Evolutionary conservation across 2,113 vertebrate species (phyloP).

Genomic region (Rhegmatorhina hoffmannsi): DNA sequence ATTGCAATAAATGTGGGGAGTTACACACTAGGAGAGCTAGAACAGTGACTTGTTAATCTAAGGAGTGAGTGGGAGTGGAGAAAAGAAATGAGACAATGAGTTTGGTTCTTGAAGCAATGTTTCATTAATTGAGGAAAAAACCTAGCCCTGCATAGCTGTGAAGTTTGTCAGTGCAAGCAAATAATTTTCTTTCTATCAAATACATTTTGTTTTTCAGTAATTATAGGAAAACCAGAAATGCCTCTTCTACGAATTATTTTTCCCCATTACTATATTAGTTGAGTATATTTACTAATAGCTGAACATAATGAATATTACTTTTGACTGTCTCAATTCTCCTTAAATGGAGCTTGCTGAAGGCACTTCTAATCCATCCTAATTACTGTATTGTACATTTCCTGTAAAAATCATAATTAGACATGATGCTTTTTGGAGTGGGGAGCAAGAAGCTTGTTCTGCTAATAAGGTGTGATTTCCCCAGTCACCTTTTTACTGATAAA

Average conservation of each 20-base stretch:
- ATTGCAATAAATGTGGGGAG: background rate
- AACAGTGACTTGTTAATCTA: background rate
- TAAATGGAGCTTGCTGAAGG: conserved; percentile 8
- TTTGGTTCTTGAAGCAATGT: background rate
- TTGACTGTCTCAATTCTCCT: conserved; percentile 13
- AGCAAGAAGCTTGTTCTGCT: background rate
- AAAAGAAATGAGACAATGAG: background rate
- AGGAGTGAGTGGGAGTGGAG: background rate
- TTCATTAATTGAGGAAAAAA: background rate
- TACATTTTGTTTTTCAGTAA: background rate
- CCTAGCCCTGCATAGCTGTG: background rate
- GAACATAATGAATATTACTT: background rate
- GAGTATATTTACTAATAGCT: conserved; percentile 6
- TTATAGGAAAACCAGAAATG: background rate
- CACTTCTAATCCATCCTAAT: conserved; percentile 17
- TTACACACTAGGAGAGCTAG: background rate
- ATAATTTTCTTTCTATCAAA: background rate
- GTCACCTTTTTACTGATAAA: background rate
- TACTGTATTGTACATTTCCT: background rate
- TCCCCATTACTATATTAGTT: background rate
- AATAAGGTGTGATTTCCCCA: background rate
- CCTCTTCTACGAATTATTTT: background rate
- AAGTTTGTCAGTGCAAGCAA: background rate
- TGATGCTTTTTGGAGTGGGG: background rate
- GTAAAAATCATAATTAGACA: background rate